Evolutionary conservation across 2,113 vertebrate genomes (phyloP), one percentile per base, ranked within the genome.

Genomic region (Coryphaenoides rupestris): DNA sequence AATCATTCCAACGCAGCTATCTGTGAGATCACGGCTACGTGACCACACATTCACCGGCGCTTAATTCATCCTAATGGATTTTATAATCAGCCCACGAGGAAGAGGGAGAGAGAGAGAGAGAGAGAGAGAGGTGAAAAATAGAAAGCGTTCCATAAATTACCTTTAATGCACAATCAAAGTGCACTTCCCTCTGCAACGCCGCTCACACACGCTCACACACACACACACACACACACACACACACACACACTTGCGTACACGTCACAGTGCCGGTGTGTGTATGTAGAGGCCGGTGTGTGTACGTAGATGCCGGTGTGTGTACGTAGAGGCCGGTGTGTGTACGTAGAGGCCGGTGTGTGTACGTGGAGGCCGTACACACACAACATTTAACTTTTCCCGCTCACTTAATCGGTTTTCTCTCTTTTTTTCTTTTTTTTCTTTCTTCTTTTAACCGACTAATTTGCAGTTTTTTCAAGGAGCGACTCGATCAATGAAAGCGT

Each of bases 31-130:
- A 72, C 74, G 84, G 83, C 77, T 78, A 60, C 28, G 74, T 56
- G 73, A 73, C 78, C 66, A 65, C 68, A 62, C 78, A 80, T 88
- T 88, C 81, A 82, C 83, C 76, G 68, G 72, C 81, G 78, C 85
- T 86, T 89, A 85, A 89, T 89, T 89, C 81, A 87, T 87, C 78
- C 83, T 87, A 87, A 89, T 89, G 85, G 84, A 87, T 87, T 88
- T 83, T 81, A 78, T 78, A 87, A 89, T 82, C 85, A 87, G 77
- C 66, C 73, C 74, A 81, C 82, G 78, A n/a, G 84, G 81, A 82
- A 68, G 84, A 33, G 28, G 10, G 28, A 33, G 28, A n/a, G n/a
- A n/a, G n/a, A n/a, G n/a, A n/a, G n/a, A n/a, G n/a, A n/a, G n/a
- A n/a, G n/a, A n/a, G n/a, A n/a, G n/a, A n/a, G 28, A 33, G 28